Evolutionary conservation across 2,113 vertebrate genomes (phyloP).

Genomic region (Otis tarda): DNA sequence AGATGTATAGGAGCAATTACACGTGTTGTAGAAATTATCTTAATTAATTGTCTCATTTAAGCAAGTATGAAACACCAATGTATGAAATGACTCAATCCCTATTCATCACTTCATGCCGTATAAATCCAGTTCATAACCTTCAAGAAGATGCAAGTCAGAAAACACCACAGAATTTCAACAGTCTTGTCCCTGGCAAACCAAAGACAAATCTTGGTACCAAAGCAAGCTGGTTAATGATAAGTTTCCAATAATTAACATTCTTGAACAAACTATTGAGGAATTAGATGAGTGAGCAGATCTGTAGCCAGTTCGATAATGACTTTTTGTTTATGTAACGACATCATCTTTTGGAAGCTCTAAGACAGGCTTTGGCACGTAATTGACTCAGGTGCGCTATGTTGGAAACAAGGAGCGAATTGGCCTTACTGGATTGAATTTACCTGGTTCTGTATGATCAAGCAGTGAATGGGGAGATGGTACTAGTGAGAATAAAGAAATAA

Average conservation of each 20-base stretch:
- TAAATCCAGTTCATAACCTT: not conserved
- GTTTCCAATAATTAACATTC: slow-evolving; percentile 9
- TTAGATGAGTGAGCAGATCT: not conserved
- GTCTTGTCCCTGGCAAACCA: not conserved
- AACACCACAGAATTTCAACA: not conserved
- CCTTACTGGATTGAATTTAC: not conserved
- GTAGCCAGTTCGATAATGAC: not conserved
- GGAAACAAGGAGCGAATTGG: not conserved
- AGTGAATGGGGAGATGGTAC: not conserved
- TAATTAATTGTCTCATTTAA: not conserved
- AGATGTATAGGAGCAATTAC: not conserved
- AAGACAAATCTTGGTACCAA: not conserved
- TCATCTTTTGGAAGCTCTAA: not conserved
- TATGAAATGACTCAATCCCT: not conserved
- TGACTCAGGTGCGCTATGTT: not conserved
- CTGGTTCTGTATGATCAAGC: not conserved
- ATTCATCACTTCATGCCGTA: not conserved
- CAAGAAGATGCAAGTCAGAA: not conserved
- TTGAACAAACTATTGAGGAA: not conserved
- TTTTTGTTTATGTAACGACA: not conserved
- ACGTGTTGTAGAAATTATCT: not conserved
- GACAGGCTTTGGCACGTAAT: not conserved
- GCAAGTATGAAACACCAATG: not conserved
- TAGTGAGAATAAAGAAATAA: not conserved
- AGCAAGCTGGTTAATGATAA: not conserved